Percentiles rank a stretch among this genome's conserved stretches.
Conservation (phyloP, 2,888 invertebrate genomes). For the Liopterus haemorrhoidalis region DNA sequence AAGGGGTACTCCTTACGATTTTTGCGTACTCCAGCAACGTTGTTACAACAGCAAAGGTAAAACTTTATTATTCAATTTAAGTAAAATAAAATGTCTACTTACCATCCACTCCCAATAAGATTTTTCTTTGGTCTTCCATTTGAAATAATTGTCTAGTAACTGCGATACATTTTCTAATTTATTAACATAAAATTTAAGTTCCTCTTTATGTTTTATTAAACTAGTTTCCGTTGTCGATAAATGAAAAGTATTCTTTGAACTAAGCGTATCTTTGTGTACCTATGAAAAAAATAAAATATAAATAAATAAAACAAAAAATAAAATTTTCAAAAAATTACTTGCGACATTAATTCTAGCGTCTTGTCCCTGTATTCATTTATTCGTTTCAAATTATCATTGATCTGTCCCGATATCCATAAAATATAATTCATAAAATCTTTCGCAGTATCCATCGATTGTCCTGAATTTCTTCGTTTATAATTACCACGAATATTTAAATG, state of each 20-base stretch:
- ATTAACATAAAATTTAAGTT: slow-evolving; percentile 26
- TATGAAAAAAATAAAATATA: slow-evolving; percentile 11
- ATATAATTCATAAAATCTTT: slow-evolving; percentile 21
- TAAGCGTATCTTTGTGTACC: slow-evolving; percentile 21
- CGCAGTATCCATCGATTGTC: not conserved
- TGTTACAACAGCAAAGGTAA: slow-evolving; percentile 2
- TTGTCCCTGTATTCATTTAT: slow-evolving; percentile 19
- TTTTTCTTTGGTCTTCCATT: slow-evolving; percentile 30
- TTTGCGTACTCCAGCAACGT: slow-evolving; percentile 15
- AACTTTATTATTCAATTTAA: slow-evolving; percentile 10
- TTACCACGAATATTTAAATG: not conserved
- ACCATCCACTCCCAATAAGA: slow-evolving; percentile 37
- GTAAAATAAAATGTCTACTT: slow-evolving; percentile 2
- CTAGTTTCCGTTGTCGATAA: slow-evolving; percentile 30
- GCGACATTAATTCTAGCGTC: slow-evolving; percentile 13
- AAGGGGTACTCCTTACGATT: slow-evolving; percentile 6
- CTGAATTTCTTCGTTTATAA: not conserved
- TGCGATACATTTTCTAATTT: slow-evolving; percentile 25
- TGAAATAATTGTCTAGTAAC: slow-evolving; percentile 29
- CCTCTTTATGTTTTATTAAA: slow-evolving; percentile 26
- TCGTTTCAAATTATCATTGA: slow-evolving; percentile 25
- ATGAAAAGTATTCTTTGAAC: slow-evolving; percentile 19
- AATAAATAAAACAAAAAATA: slow-evolving; percentile 1
- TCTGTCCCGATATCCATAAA: slow-evolving; percentile 26
- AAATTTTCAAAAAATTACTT: slow-evolving; percentile 15